These are phyloP conservation scores for Ceratina japonica DNA, from an alignment of 1,140 invertebrate species.

Conservation along the genomic window DNA sequence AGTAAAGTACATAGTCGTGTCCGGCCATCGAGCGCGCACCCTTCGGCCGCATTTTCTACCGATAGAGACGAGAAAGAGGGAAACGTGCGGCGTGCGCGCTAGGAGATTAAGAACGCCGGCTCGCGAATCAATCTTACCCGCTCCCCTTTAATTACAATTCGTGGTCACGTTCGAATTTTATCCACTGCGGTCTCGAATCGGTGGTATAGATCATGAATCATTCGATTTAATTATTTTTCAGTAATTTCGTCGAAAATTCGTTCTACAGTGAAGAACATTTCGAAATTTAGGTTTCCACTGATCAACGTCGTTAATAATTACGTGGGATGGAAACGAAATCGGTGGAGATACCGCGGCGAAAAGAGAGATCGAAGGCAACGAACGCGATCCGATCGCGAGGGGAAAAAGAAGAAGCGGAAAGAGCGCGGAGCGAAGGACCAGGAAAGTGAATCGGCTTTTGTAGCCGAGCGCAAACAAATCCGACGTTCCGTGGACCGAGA, in stretches of 20 bases:
- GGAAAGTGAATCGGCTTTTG: slow-evolving; percentile 39
- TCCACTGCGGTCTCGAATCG: too few relatives aligned
- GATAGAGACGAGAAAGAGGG: slow-evolving; percentile 38
- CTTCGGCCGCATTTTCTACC: slow-evolving; percentile 31
- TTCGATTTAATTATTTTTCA: too few relatives aligned
- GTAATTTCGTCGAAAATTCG: too few relatives aligned
- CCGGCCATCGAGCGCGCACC: slow-evolving; percentile 28
- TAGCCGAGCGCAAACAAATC: slow-evolving; percentile 40
- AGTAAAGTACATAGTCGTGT: slow-evolving; percentile 54
- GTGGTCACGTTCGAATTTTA: background rate
- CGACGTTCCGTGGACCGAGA: slow-evolving; percentile 16
- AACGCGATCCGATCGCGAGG: background rate
- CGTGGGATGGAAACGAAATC: slow-evolving; percentile 3
- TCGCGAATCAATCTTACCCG: too few relatives aligned
- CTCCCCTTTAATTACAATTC: too few relatives aligned
- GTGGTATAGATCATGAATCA: background rate
- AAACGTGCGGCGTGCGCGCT: background rate
- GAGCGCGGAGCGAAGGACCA: background rate
- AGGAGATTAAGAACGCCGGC: too few relatives aligned
- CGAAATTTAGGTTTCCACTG: background rate
- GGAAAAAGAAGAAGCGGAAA: too few relatives aligned
- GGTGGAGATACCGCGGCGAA: background rate
- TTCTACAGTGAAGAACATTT: background rate
- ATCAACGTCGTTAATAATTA: background rate
- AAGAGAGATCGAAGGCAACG: slow-evolving; percentile 37